Conservation (phyloP, 1,140 invertebrate genomes). For the Macrobrachium rosenbergii region DNA sequence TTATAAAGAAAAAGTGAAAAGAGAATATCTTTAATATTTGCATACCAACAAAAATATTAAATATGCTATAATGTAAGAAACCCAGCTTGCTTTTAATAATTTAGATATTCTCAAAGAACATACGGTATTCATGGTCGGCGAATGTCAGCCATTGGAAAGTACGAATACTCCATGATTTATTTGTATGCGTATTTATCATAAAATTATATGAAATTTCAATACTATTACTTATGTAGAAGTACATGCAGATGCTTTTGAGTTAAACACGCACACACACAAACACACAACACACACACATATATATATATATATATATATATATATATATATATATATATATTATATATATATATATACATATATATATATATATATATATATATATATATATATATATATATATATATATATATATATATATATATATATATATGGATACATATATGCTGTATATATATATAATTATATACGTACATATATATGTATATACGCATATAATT, state of each 20-base stretch:
- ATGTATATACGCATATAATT: too few relatives aligned
- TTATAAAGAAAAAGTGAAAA: too few relatives aligned
- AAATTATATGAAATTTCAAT: neutral
- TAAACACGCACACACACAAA: neutral
- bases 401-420: conserved; percentile 22
- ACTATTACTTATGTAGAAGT: neutral
- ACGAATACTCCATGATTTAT: neutral
- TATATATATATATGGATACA: neutral
- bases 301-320: conserved; percentile 16
- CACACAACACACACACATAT: conserved; percentile 8
- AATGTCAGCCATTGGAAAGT: neutral
- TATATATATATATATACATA: conserved; percentile 18
- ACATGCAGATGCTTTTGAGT: neutral
- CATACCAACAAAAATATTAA: too few relatives aligned
- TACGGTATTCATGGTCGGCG: too few relatives aligned
- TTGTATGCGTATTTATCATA: neutral
- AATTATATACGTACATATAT: too few relatives aligned
- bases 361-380: conserved; percentile 17
- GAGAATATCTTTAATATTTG: too few relatives aligned
- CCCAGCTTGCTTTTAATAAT: too few relatives aligned
- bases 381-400: conserved; percentile 22
- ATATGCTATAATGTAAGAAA: too few relatives aligned
- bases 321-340: conserved; percentile 22
- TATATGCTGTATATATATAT: too few relatives aligned
- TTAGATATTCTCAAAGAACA: too few relatives aligned